phyloP scores from a whole-genome alignment of 2,888 invertebrate genomes.

The Rhagophthalmus giganteus region DNA sequence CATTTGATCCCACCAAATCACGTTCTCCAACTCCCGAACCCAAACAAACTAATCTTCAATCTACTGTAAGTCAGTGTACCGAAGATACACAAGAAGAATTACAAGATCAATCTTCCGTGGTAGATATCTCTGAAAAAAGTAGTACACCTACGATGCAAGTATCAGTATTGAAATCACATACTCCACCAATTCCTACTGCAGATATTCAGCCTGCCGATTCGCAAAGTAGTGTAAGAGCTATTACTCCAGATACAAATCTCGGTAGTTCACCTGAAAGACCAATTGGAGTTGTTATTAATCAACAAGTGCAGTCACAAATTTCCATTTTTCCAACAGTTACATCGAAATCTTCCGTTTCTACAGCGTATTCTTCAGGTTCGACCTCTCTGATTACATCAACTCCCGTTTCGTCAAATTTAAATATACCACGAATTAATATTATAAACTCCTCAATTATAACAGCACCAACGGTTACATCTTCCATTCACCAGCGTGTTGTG shows the following conservation, averaged over 20 bases:
- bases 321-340: conserved; percentile 37
- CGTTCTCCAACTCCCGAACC: conserved; percentile 66
- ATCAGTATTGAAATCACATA: conserved; percentile 43
- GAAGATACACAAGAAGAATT: conserved; percentile 35
- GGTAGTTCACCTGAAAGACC: conserved; percentile 39
- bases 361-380: conserved; percentile 47
- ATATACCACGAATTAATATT: conserved; percentile 49
- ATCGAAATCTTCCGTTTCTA: conserved; percentile 49
- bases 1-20: conserved; percentile 88
- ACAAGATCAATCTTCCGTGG: conserved; percentile 23
- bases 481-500: conserved; percentile 56
- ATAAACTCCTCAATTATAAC: conserved; percentile 48
- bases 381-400: conserved; percentile 50
- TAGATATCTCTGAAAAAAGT: conserved; percentile 42
- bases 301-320: conserved; percentile 38
- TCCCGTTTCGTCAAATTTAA: conserved; percentile 44
- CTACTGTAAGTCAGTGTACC: conserved; percentile 24
- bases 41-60: conserved; percentile 31
- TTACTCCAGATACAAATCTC: conserved; percentile 41
- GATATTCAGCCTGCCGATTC: conserved; percentile 55
- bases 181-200: conserved; percentile 48
- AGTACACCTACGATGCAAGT: conserved; percentile 29
- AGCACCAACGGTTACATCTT: conserved; percentile 42
- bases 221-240: conserved; percentile 47
- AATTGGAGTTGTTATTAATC: conserved; percentile 41